phyloP scores from a whole-genome alignment of 2,797 vertebrate genomes.

The Podarcis lilfordi region DNA sequence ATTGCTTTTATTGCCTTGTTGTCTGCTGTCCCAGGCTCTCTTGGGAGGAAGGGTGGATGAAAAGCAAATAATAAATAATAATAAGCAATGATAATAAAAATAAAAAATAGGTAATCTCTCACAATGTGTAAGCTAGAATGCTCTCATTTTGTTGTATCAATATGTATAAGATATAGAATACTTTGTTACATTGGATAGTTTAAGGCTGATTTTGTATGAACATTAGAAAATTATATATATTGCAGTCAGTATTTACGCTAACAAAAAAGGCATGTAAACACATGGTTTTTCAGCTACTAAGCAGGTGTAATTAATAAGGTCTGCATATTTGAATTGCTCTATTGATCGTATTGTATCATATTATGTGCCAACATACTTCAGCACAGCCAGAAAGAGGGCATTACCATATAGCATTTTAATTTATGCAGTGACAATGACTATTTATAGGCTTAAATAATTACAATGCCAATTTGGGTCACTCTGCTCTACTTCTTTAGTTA shows the following conservation, averaged over 20 bases:
- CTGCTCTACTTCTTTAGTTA: slow-evolving; percentile 49
- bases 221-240: too few relatives aligned
- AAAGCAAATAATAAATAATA: too few relatives aligned
- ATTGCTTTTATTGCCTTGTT: too few relatives aligned
- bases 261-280: not conserved
- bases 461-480: slow-evolving; percentile 57
- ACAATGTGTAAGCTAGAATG: too few relatives aligned
- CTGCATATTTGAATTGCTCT: not conserved
- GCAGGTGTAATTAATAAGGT: slow-evolving; percentile 13
- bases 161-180: too few relatives aligned
- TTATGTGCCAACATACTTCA: slow-evolving; percentile 25
- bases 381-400: slow-evolving; percentile 22
- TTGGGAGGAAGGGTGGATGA: too few relatives aligned
- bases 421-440: slow-evolving; percentile 51
- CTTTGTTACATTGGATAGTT: too few relatives aligned
- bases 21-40: too few relatives aligned
- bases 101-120: too few relatives aligned
- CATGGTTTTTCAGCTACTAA: slow-evolving; percentile 3
- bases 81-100: too few relatives aligned
- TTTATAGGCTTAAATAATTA: slow-evolving; percentile 66
- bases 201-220: too few relatives aligned
- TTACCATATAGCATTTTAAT: slow-evolving; percentile 41
- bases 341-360: not conserved
- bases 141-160: too few relatives aligned
- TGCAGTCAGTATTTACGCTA: not conserved